These are phyloP conservation scores for Seira ritae DNA, from an alignment of 2,888 invertebrate genomes.

Conservation along the genomic window DNA sequence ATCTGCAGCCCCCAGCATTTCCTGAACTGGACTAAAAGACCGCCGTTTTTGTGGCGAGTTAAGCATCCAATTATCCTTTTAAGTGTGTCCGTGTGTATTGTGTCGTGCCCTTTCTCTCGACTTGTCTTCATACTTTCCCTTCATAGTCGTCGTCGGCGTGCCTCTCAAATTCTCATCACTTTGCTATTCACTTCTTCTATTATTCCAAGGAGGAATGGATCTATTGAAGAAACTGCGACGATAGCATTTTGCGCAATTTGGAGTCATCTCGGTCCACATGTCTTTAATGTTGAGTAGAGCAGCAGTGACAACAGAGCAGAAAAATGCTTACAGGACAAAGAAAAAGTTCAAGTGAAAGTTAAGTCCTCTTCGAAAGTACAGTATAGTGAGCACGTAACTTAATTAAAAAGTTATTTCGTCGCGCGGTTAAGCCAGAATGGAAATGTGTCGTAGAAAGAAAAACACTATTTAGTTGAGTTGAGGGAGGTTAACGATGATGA, in stretches of 20 bases:
- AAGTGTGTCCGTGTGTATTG: slow-evolving; percentile 17
- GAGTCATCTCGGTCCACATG: no score
- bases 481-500: no score
- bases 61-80: slow-evolving; percentile 54
- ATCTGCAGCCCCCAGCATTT: slow-evolving; percentile 13
- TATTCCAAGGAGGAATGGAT: background rate
- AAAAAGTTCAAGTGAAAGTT: slow-evolving; percentile 13
- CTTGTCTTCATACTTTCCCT: slow-evolving; percentile 3
- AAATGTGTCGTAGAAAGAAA: background rate
- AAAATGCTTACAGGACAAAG: slow-evolving; percentile 4
- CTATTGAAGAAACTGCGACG: no score
- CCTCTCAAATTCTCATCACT: no score
- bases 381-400: slow-evolving; percentile 42
- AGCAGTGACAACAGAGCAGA: background rate
- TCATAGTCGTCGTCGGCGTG: no score
- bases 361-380: no score
- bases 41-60: slow-evolving; percentile 45
- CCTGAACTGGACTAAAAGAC: slow-evolving; percentile 27
- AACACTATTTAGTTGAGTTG: background rate
- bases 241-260: no score
- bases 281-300: background rate
- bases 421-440: background rate
- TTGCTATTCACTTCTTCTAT: background rate
- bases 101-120: background rate
- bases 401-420: slow-evolving; percentile 49